Conservation (phyloP, 2,113 vertebrate species). For the Oceanites oceanicus region DNA sequence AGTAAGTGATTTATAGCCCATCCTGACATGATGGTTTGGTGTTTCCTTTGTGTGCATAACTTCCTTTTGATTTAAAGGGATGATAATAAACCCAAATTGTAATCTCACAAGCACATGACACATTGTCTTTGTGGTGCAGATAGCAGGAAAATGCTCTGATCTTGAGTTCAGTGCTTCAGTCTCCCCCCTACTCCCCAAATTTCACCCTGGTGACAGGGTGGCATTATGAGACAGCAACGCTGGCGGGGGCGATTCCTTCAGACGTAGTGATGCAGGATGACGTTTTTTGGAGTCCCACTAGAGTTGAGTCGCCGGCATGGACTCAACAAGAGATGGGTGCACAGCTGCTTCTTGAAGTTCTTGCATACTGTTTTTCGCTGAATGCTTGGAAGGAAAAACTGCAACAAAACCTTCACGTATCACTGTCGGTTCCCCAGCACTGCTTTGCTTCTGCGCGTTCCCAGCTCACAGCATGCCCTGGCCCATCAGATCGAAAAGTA, state of each 20-base stretch:
- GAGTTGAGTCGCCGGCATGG: background rate
- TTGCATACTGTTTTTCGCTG: background rate
- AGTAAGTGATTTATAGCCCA: conserved; percentile 25
- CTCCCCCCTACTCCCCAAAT: background rate
- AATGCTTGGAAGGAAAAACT: background rate
- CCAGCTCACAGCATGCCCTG: accelerated
- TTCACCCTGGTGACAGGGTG: background rate
- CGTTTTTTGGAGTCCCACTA: background rate
- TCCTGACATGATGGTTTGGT: conserved; percentile 31
- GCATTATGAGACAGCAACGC: background rate
- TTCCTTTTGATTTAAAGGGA: conserved; percentile 43
- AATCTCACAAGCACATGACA: conserved; percentile 35
- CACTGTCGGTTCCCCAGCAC: background rate
- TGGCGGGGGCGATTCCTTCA: background rate
- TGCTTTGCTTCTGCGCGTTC: background rate
- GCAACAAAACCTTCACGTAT: background rate
- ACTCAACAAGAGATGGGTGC: background rate
- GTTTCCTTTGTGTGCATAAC: conserved; percentile 50
- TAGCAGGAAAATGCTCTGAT: background rate
- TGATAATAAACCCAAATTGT: conserved; percentile 34
- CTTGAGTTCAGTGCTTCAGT: background rate
- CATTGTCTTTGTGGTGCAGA: background rate
- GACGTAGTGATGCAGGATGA: background rate
- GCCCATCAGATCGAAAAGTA: background rate
- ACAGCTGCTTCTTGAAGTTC: background rate